These are phyloP conservation scores for Piaya cayana DNA, from an alignment of 2,113 vertebrate genomes.

Conservation along the genomic window DNA sequence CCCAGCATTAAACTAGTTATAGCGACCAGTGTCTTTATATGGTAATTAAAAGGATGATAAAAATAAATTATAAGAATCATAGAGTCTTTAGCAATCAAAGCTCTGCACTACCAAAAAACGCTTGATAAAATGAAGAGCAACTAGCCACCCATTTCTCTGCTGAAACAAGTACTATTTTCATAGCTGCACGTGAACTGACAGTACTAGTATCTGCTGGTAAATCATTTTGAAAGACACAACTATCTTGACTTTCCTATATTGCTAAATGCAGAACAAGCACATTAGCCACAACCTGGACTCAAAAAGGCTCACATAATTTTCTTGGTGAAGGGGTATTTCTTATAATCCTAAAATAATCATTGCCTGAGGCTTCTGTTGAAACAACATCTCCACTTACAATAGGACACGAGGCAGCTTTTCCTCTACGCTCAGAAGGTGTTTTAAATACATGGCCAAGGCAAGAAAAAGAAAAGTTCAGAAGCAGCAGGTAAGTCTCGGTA, in stretches of 20 bases:
- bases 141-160: not conserved
- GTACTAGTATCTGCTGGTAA: not conserved
- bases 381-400: not conserved
- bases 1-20: not conserved
- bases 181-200: not conserved
- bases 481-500: not conserved
- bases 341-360: not conserved
- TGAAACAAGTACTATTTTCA: not conserved
- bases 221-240: not conserved
- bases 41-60: not conserved
- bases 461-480: not conserved
- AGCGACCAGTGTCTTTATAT: not conserved
- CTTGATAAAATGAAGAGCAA: not conserved
- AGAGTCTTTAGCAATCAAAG: not conserved
- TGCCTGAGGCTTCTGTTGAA: not conserved
- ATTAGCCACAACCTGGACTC: not conserved
- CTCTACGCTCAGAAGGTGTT: rapidly evolving
- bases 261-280: not conserved
- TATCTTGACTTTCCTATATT: not conserved
- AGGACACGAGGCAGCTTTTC: not conserved
- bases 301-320: not conserved
- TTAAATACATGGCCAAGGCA: not conserved
- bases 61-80: not conserved
- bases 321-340: not conserved
- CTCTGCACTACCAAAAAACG: not conserved